Percentiles rank a stretch among this genome's conserved stretches.
phyloP scores from a whole-genome alignment of 2,113 vertebrate species.

The Eolophus roseicapilla region DNA sequence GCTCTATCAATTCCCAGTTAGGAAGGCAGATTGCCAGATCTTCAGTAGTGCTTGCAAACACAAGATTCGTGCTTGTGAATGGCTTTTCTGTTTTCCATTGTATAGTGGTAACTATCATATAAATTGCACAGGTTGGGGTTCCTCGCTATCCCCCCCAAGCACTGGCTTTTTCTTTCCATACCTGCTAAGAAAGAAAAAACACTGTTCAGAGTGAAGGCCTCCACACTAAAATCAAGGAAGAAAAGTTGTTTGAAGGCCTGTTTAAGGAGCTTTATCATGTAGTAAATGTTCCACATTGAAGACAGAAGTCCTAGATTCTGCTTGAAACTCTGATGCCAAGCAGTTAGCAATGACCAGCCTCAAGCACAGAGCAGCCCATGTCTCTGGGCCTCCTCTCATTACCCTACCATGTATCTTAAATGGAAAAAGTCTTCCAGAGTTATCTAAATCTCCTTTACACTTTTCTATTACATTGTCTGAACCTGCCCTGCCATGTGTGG shows the following conservation, averaged over 20 bases:
- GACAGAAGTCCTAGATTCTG: neutral
- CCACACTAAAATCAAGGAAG: neutral
- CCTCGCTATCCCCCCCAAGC: neutral
- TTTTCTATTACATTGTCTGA: neutral
- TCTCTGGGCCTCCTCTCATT: neutral
- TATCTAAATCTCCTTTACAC: neutral
- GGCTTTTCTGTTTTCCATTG: neutral
- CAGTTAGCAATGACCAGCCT: neutral
- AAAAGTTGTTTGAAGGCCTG: neutral
- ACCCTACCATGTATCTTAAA: neutral
- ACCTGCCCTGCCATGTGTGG: neutral
- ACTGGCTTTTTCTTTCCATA: neutral
- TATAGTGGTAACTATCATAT: neutral
- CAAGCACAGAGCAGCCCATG: neutral
- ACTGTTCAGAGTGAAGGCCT: neutral
- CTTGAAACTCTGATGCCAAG: neutral
- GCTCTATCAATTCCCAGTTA: neutral
- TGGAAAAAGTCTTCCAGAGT: neutral
- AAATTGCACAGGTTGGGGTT: neutral
- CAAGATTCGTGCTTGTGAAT: neutral
- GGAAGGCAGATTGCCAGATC: neutral
- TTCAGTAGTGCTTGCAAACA: neutral
- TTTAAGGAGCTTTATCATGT: neutral
- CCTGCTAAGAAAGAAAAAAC: neutral
- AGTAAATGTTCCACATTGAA: neutral